Evolutionary conservation across 2,888 invertebrate species (phyloP), one percentile per base, ranked within the genome.

Genomic region (Lasioglossum figueresi): DNA sequence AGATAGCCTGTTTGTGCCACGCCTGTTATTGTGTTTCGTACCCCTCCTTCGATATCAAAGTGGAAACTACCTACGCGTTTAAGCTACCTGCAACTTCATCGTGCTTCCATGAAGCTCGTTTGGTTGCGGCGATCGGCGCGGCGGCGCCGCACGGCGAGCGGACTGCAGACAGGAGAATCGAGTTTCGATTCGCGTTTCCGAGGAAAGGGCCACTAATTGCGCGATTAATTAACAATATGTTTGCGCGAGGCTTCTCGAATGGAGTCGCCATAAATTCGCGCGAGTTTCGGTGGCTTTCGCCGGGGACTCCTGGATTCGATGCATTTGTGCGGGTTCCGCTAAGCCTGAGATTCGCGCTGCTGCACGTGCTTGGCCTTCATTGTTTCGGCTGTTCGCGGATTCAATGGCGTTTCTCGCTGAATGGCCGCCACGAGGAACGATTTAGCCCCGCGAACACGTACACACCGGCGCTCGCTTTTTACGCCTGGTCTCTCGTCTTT

Each of bases 11-110:
- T 71, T 79, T 59, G 86, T 86, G 91, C 90, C 91, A 90, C 91
- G 87, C 89, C 91, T 88, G 89, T 82, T 90, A 90, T 92, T 92
- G 89, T 91, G 87, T 88, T 83, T 85, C 82, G 43, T 19, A 14
- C 12, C 76, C 75, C 63, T 34, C 6, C 70, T 45, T 80, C 87
- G 85, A 89, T 89, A 91, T 92, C 87, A 85, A 88, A 87, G 88
- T 86, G 86, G 79, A 89, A 85, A 86, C 88, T 85, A 88, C 84
- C 88, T 82, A 88, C 88, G 88, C 84, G 79, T 86, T 86, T 85
- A 77, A 76, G 83, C 86, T 86, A 85, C 82, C 79, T 86, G 88
- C 82, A 68, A 86, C 83, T 85, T 82, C 48, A 79, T 79, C 71
- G 76, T 56, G 31, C 82, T 84, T 82, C 72, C 40, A 85, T n/a